Evolutionary conservation across 2,888 invertebrate species (phyloP).

Genomic region (Tenthredo amoena): DNA sequence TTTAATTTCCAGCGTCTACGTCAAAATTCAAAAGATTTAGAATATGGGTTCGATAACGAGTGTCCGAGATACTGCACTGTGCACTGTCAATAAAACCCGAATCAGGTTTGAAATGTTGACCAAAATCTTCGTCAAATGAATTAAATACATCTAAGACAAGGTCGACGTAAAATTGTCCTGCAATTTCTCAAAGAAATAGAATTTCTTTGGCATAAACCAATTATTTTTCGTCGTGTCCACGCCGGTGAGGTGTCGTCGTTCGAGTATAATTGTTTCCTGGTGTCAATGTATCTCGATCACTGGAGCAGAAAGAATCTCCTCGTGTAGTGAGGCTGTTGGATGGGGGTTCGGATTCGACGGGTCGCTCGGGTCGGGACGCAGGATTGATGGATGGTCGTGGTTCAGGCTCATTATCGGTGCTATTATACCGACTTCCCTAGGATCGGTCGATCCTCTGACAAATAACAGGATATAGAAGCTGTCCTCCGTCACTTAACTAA

Average conservation of each 20-base stretch:
- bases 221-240: constrained; percentile 29
- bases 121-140: neutral
- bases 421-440: constrained; percentile 69
- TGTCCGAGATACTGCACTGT: neutral
- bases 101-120: neutral
- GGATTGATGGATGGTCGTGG: constrained; percentile 71
- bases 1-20: neutral
- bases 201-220: neutral
- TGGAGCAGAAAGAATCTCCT: constrained; percentile 45
- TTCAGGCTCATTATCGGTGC: constrained; percentile 69
- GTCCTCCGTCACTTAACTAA: constrained; percentile 49
- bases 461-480: constrained; percentile 49
- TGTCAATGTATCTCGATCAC: constrained; percentile 43
- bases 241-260: constrained; percentile 17
- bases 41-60: neutral
- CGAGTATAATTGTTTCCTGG: constrained; percentile 42
- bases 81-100: neutral
- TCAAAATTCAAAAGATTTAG: neutral
- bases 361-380: constrained; percentile 30
- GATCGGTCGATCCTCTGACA: constrained; percentile 59
- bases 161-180: neutral
- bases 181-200: neutral
- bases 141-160: neutral
- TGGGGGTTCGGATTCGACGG: constrained; percentile 34
- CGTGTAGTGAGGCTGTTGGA: constrained; percentile 10